These are phyloP conservation scores for Vollenhovia emeryi DNA, from an alignment of 1,140 invertebrate species.

Conservation along the genomic window DNA sequence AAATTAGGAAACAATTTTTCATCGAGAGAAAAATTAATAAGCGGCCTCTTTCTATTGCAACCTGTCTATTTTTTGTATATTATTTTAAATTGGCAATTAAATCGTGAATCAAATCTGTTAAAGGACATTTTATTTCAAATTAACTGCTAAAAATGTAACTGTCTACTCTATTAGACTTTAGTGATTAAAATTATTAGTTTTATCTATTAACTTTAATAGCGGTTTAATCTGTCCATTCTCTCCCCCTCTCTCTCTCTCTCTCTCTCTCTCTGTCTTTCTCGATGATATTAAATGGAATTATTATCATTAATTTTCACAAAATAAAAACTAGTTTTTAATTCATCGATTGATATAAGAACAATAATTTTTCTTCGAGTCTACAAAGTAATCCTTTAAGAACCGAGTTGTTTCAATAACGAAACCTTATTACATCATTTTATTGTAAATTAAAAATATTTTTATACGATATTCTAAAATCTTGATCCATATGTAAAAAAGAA, in stretches of 20 bases:
- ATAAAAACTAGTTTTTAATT: background rate
- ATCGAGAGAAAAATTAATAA: background rate
- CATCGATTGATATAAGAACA: background rate
- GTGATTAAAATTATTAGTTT: background rate
- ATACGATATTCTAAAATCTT: background rate
- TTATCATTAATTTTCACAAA: background rate
- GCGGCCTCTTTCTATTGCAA: background rate
- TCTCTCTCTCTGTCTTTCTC: too few species aligned
- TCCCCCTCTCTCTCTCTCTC: too few species aligned
- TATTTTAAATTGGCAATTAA: background rate
- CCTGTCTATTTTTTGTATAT: background rate
- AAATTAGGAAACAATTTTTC: constrained; percentile 6
- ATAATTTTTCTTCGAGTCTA: background rate
- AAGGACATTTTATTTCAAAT: constrained; percentile 1
- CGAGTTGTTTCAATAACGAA: background rate
- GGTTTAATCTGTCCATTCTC: background rate
- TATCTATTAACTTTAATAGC: background rate
- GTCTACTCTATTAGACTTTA: background rate
- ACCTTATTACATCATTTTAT: background rate
- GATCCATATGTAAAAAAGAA: background rate
- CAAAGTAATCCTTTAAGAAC: background rate
- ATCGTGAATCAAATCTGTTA: background rate
- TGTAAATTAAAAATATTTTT: constrained; percentile 1
- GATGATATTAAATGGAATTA: background rate
- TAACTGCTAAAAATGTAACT: background rate